These are phyloP conservation scores for Zhengitettix transpicula DNA, from an alignment of 2,888 invertebrate species.

Conservation along the genomic window DNA sequence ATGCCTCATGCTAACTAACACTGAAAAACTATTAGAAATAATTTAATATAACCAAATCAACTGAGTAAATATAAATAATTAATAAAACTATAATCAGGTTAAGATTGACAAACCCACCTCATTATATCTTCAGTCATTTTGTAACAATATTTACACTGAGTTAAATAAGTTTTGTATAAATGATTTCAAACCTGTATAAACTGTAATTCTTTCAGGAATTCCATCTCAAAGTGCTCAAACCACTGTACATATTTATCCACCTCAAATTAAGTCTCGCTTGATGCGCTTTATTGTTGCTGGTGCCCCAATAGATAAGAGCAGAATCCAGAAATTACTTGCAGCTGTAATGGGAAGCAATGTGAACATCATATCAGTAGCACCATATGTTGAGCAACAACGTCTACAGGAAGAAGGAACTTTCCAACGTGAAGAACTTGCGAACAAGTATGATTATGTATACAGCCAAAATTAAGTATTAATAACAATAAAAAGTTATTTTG, in stretches of 20 bases:
- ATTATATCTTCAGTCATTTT: no score
- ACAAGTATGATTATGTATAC: neutral
- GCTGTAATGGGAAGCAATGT: conserved; percentile 67
- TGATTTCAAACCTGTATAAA: no score
- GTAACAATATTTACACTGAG: no score
- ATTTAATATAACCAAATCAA: no score
- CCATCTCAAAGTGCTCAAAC: conserved; percentile 59
- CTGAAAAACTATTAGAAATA: no score
- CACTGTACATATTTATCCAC: conserved; percentile 59
- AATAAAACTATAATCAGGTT: no score
- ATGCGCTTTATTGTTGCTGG: conserved; percentile 73
- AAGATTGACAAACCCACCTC: no score
- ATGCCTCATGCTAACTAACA: no score
- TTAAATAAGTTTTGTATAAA: no score
- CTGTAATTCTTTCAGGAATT: conserved; percentile 36
- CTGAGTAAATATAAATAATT: no score
- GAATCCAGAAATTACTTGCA: conserved; percentile 57
- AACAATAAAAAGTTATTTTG: no score
- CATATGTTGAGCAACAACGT: neutral
- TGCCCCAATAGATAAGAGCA: conserved; percentile 50
- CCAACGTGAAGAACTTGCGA: neutral
- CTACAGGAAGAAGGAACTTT: neutral
- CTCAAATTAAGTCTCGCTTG: conserved; percentile 55
- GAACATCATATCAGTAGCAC: conserved; percentile 31
- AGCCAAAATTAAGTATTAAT: no score